phyloP scores from a whole-genome alignment of 2,797 vertebrate genomes.

The Monodelphis domestica region DNA sequence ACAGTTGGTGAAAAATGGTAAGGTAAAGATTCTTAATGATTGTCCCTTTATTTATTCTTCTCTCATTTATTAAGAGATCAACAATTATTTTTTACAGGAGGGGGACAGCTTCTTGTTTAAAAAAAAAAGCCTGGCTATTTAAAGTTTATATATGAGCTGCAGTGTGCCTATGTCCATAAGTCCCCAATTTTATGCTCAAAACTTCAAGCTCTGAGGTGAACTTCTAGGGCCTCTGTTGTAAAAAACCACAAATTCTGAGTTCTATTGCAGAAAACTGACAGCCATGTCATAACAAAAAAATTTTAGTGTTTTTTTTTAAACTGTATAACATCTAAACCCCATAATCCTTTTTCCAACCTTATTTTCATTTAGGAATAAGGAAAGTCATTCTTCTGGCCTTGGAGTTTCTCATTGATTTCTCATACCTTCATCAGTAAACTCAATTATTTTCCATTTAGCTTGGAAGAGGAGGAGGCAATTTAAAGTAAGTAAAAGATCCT shows the following conservation, averaged over 20 bases:
- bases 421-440: neutral
- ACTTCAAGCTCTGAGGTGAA: constrained; percentile 75
- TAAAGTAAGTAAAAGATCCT: constrained; percentile 6
- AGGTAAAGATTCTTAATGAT: constrained; percentile 57
- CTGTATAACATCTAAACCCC: constrained; percentile 75
- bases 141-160: constrained; percentile 71
- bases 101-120: constrained; percentile 74
- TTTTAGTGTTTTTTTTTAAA: too few species aligned
- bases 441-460: constrained; percentile 12
- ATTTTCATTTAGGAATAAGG: neutral
- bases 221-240: constrained; percentile 73
- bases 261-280: constrained; percentile 73
- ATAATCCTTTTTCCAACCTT: constrained; percentile 43
- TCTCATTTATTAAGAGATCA: constrained; percentile 83
- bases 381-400: neutral
- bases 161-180: constrained; percentile 72
- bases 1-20: constrained; percentile 68
- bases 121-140: constrained; percentile 68
- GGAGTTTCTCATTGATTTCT: constrained; percentile 18
- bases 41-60: constrained; percentile 74
- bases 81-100: constrained; percentile 67
- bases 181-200: constrained; percentile 80
- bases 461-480: neutral
- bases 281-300: constrained; percentile 70
- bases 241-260: constrained; percentile 72